A percentile compares a stretch with the other conserved stretches of the same genome.
These are phyloP conservation scores for Epinotia brunnichana DNA, from an alignment of 2,888 invertebrate species.

Conservation along the genomic window DNA sequence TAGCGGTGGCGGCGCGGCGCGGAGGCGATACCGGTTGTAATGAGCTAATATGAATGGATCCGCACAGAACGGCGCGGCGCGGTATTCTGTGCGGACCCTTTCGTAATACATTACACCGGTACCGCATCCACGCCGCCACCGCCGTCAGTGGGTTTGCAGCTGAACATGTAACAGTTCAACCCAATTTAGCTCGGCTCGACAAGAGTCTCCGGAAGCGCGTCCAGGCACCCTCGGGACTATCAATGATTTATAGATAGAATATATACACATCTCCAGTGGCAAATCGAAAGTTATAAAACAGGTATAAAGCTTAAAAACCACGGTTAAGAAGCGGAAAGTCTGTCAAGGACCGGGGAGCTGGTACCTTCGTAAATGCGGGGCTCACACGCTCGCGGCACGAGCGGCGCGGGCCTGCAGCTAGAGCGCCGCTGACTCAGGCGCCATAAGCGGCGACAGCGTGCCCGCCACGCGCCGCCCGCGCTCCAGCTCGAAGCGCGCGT, in stretches of 20 bases:
- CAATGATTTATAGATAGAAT: constrained; percentile 66
- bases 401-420: constrained; percentile 80
- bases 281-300: constrained; percentile 68
- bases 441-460: constrained; percentile 91
- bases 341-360: constrained; percentile 65
- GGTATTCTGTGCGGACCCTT: no score
- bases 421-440: constrained; percentile 89
- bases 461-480: constrained; percentile 90
- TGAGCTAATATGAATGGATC: no score
- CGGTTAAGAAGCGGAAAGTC: constrained; percentile 63
- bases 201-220: constrained; percentile 50
- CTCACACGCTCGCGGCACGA: constrained; percentile 78
- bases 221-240: constrained; percentile 60
- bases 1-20: no score
- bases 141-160: no score
- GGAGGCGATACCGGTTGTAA: no score
- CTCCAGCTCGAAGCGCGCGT: constrained; percentile 92
- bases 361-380: constrained; percentile 75
- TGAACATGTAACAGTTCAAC: not conserved
- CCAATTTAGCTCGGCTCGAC: not conserved
- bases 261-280: constrained; percentile 68
- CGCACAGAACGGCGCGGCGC: no score
- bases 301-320: constrained; percentile 76
- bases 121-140: no score
- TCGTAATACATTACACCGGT: no score